Evolutionary conservation across 2,797 vertebrate genomes (phyloP).

Genomic region (Periparus ater): DNA sequence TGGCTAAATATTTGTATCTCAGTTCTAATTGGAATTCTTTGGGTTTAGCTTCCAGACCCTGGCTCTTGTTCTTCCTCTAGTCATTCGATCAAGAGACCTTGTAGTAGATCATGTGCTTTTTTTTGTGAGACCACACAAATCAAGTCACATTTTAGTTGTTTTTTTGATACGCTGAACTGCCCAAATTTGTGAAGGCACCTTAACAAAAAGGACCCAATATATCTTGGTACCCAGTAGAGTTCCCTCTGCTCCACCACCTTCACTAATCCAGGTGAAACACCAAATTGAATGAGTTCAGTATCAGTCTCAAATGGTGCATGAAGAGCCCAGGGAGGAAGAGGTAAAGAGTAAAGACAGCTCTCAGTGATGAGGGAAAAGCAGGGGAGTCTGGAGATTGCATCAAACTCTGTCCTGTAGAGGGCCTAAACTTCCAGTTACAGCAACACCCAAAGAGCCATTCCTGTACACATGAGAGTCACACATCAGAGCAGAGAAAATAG

Average conservation of each 20-base stretch:
- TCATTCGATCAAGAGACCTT: background rate
- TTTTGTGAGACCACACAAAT: background rate
- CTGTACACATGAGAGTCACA: fast-evolving
- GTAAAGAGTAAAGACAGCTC: background rate
- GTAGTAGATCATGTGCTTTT: background rate
- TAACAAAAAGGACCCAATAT: background rate
- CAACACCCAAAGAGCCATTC: background rate
- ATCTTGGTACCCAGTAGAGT: background rate
- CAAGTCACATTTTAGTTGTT: background rate
- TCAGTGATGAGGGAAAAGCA: background rate
- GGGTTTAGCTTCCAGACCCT: slow-evolving; percentile 12
- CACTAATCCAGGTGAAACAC: background rate
- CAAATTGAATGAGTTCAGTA: background rate
- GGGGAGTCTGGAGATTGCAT: background rate
- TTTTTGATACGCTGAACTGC: background rate
- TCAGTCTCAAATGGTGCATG: background rate
- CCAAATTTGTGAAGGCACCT: background rate
- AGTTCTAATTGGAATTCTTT: slow-evolving; percentile 22
- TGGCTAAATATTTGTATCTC: slow-evolving; percentile 45
- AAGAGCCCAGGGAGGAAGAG: background rate
- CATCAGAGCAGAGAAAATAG: background rate
- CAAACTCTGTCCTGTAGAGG: background rate
- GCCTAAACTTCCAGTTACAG: background rate
- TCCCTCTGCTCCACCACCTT: background rate
- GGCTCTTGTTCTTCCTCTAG: background rate